These are phyloP conservation scores for Nasonia oneida DNA, from an alignment of 2,888 invertebrate genomes.

Conservation along the genomic window DNA sequence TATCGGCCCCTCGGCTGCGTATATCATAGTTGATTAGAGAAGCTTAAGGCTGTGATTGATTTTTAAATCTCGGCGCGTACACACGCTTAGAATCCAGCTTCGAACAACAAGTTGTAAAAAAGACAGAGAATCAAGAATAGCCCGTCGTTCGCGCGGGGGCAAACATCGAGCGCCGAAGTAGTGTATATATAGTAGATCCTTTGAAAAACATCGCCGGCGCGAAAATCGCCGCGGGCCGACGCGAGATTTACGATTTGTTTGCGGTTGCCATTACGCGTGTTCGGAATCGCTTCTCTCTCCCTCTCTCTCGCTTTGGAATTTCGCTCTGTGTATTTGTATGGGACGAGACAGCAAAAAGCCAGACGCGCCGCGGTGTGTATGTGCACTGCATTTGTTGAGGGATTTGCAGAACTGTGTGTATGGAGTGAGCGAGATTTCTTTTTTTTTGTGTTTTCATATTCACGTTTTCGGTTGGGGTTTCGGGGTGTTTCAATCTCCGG, in stretches of 20 bases:
- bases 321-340: constrained; percentile 1
- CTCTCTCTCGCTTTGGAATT: not conserved
- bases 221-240: constrained; percentile 45
- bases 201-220: constrained; percentile 29
- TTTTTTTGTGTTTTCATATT: not conserved
- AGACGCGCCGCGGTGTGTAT: not conserved
- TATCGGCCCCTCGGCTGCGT: not conserved
- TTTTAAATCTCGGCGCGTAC: too few species aligned
- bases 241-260: constrained; percentile 53
- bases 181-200: not conserved
- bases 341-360: not conserved
- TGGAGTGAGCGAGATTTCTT: not conserved
- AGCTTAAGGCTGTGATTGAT: too few species aligned
- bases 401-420: not conserved
- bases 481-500: not conserved
- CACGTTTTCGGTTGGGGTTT: not conserved
- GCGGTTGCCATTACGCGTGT: constrained; percentile 53
- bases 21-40: not conserved
- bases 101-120: not conserved
- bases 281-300: not conserved
- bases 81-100: not conserved
- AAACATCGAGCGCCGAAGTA: not conserved
- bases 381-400: not conserved
- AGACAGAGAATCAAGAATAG: not conserved
- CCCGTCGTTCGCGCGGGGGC: not conserved